phyloP scores from a whole-genome alignment of 2,797 vertebrate species.

The Neoniphon sammara region DNA sequence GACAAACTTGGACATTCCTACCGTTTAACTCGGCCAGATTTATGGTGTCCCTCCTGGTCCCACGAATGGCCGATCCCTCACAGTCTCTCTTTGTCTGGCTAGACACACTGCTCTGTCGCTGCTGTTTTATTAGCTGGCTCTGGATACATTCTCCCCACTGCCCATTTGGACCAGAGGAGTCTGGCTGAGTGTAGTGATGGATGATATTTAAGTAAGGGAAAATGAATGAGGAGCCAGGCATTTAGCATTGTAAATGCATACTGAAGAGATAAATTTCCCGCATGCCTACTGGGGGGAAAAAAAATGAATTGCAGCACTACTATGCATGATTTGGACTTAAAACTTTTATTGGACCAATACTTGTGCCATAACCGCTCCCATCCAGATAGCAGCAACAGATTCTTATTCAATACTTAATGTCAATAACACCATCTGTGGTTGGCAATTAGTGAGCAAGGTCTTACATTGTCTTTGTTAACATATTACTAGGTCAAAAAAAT shows the following conservation, averaged over 20 bases:
- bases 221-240: slow-evolving; percentile 27
- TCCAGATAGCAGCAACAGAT: slow-evolving; percentile 2
- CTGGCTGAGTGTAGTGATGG: slow-evolving; percentile 52
- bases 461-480: too few relatives aligned
- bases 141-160: slow-evolving; percentile 58
- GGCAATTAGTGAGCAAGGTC: background rate
- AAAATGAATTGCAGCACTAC: slow-evolving; percentile 8
- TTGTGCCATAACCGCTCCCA: slow-evolving; percentile 1
- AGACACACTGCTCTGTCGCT: slow-evolving; percentile 55
- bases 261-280: slow-evolving; percentile 22
- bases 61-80: slow-evolving; percentile 54
- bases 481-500: too few relatives aligned
- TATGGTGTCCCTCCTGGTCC: slow-evolving; percentile 64
- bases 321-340: slow-evolving; percentile 9
- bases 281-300: background rate
- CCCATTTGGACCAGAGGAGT: slow-evolving; percentile 60
- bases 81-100: slow-evolving; percentile 74
- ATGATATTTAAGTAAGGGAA: slow-evolving; percentile 64
- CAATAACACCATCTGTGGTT: slow-evolving; percentile 9
- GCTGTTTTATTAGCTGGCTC: slow-evolving; percentile 74
- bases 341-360: slow-evolving; percentile 13
- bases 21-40: slow-evolving; percentile 73
- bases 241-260: slow-evolving; percentile 45
- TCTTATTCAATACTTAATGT: slow-evolving; percentile 13
- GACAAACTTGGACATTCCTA: slow-evolving; percentile 76